These are phyloP conservation scores for Nephila pilipes DNA, from an alignment of 1,140 invertebrate genomes.

Conservation along the genomic window DNA sequence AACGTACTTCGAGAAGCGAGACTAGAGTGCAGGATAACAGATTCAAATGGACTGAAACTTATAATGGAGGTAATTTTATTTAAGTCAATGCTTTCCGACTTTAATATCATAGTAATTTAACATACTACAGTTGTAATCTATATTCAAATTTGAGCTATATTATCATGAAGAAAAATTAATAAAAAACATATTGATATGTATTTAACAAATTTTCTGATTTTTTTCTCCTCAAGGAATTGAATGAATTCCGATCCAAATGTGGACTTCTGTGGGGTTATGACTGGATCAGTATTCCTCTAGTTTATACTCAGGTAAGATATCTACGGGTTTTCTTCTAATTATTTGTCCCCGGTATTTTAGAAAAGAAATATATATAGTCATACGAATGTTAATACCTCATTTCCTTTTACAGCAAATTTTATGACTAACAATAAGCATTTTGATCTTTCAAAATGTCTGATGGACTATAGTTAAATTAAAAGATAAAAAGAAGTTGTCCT, in stretches of 20 bases:
- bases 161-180: no score
- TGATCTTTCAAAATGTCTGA: no score
- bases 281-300: slow-evolving; percentile 97
- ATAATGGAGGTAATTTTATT: slow-evolving; percentile 85
- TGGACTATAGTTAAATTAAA: no score
- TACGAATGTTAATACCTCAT: no score
- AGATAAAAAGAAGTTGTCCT: no score
- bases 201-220: neutral
- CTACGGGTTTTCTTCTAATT: neutral
- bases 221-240: slow-evolving; percentile 84
- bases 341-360: no score
- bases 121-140: no score
- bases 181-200: neutral
- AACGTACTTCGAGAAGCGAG: slow-evolving; percentile 84
- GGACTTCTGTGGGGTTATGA: slow-evolving; percentile 92
- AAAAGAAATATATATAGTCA: no score
- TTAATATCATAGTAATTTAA: no score
- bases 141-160: no score
- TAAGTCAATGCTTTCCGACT: neutral
- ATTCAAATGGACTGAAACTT: slow-evolving; percentile 85
- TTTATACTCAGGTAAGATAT: slow-evolving; percentile 94
- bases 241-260: slow-evolving; percentile 86
- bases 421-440: no score
- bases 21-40: slow-evolving; percentile 83
- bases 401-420: no score